These are phyloP conservation scores for Oncorhynchus masou DNA, from an alignment of 2,113 vertebrate species.

Conservation along the genomic window DNA sequence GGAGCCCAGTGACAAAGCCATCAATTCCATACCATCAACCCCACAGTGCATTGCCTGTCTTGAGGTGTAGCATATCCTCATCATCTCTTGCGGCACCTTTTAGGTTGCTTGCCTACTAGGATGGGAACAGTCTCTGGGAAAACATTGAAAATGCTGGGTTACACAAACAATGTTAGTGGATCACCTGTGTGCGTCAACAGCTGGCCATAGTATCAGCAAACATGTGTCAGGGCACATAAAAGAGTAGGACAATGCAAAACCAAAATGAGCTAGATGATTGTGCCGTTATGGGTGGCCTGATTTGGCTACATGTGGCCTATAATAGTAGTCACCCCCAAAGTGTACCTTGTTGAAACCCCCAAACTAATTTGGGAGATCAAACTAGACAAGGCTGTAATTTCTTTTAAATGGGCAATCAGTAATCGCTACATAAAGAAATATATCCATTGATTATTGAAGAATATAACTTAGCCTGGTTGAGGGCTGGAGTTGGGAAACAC, in stretches of 20 bases:
- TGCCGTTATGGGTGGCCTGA: constrained; percentile 38
- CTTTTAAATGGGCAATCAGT: not conserved
- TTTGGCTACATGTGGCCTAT: constrained; percentile 16
- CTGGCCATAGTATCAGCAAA: constrained; percentile 24
- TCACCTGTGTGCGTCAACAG: constrained; percentile 41
- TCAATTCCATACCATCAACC: too few species aligned
- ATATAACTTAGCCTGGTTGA: too few species aligned
- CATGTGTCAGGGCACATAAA: constrained; percentile 14
- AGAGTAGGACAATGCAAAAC: constrained; percentile 28
- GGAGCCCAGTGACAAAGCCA: too few species aligned
- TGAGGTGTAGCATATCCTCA: too few species aligned
- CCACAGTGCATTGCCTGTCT: too few species aligned
- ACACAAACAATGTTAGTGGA: constrained; percentile 21
- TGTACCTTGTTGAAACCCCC: not conserved
- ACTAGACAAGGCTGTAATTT: not conserved
- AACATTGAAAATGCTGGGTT: constrained; percentile 1
- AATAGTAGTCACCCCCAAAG: constrained; percentile 11
- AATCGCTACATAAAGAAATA: not conserved
- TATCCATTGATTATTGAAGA: too few species aligned
- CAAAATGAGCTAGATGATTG: constrained; percentile 35
- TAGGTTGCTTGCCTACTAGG: too few species aligned
- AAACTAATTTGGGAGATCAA: not conserved
- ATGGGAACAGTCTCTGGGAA: not conserved
- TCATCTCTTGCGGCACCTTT: too few species aligned
- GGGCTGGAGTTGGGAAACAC: too few species aligned